Evolutionary conservation across 2,888 invertebrate genomes (phyloP), one percentile per base, ranked within the genome.

Genomic region (Cyclophora punctaria): DNA sequence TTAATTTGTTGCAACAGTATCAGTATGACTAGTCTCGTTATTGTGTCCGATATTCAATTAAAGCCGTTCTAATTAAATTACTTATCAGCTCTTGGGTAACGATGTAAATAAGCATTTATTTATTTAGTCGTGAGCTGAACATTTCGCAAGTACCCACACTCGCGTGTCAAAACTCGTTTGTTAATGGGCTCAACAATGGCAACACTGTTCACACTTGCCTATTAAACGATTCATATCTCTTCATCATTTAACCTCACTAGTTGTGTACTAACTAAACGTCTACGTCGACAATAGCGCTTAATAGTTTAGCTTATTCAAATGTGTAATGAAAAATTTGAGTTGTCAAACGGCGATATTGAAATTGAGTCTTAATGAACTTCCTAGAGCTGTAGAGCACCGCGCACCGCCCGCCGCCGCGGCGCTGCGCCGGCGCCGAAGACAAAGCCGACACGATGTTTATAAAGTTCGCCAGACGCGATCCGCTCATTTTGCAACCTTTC

Each of bases 141-240:
- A 69, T 84, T 85, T 83, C 80, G 80, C 75, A 84, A 85, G 71
- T 62, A 57, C 33, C 37, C 46, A 67, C 67, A 67, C 72, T 80
- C 78, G 83, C 84, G 80, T 84, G 84, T 80, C 82, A 78, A 79
- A 80, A 84, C 85, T 73, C 73, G 81, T 83, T 83, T 80, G 79
- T 79, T 81, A 80, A 77, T 78, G 74, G 77, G 67, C 65, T 63
- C 68, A 72, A 83, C 80, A 83, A 82, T 82, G 67, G 78, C 71
- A 69, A 69, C 69, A 66, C 66, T 74, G 78, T 81, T 83, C 82
- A 84, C 85, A 84, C 83, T 82, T 77, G 74, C 72, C 80, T 79
- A 80, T 83, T 83, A 75, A 83, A 80, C 79, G 78, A 77, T 80
- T 72, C 73, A 70, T 83, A 83, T 84, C 82, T 77, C 72, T 75